A percentile compares a stretch with the other conserved stretches of the same genome.
phyloP scores from a whole-genome alignment of 1,140 invertebrate genomes.

The Globodera ellingtonae region DNA sequence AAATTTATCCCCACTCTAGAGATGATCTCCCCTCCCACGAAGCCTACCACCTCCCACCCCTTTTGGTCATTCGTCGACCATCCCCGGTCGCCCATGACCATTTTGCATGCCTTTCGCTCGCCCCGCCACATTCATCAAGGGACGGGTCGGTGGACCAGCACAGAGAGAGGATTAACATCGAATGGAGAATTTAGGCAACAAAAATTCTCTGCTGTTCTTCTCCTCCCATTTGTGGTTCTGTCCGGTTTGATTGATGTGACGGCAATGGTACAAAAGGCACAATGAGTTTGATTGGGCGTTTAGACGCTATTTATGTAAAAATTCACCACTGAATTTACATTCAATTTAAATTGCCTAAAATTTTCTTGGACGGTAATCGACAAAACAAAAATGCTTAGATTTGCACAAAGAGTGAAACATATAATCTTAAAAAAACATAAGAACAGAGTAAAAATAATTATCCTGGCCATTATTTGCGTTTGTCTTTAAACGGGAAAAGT shows the following conservation, averaged over 20 bases:
- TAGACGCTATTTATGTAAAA: background rate
- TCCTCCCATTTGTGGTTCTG: background rate
- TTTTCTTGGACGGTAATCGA: background rate
- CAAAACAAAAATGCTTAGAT: too few species aligned
- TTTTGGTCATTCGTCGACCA: background rate
- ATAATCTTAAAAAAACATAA: too few species aligned
- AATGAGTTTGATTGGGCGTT: background rate
- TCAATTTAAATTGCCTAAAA: background rate
- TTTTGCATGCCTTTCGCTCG: background rate
- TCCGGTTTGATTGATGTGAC: slow-evolving; percentile 17
- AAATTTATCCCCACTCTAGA: background rate
- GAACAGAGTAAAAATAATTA: background rate
- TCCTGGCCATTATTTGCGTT: background rate
- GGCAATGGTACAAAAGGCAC: slow-evolving; percentile 3
- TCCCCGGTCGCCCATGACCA: background rate
- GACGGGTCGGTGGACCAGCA: background rate
- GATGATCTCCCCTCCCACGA: background rate
- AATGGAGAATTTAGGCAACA: background rate
- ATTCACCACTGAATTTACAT: background rate
- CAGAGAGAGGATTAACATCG: background rate
- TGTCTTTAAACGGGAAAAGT: slow-evolving; percentile 6
- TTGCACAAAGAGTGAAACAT: too few species aligned
- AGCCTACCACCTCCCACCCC: background rate
- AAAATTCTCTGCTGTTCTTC: background rate
- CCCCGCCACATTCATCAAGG: background rate